phyloP scores from a whole-genome alignment of 2,888 invertebrate species.

The Meloe dianella region DNA sequence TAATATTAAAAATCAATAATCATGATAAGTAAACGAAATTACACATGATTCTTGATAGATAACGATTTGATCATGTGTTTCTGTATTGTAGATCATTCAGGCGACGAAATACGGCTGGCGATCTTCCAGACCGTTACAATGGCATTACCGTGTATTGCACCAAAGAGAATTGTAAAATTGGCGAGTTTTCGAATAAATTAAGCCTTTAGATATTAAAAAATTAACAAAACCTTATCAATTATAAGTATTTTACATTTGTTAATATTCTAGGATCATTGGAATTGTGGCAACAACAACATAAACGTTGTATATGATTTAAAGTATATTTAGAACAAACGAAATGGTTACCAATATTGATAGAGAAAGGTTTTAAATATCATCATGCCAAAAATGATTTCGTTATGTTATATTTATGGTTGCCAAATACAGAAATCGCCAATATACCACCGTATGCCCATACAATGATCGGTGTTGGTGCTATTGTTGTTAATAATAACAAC shows the following conservation, averaged over 20 bases:
- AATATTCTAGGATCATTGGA: conserved; percentile 68
- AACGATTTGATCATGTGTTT: background rate
- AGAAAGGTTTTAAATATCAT: conserved; percentile 86
- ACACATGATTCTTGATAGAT: no score
- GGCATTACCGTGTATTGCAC: conserved; percentile 75
- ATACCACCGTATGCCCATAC: conserved; percentile 84
- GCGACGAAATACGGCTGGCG: conserved; percentile 34
- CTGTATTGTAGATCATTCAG: background rate
- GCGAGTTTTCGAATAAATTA: conserved; percentile 63
- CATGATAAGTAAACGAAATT: conserved; percentile 17
- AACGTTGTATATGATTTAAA: conserved; percentile 82
- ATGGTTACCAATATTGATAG: conserved; percentile 76
- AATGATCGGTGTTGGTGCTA: conserved; percentile 81
- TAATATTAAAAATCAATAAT: conserved; percentile 45
- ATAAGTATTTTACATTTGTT: background rate
- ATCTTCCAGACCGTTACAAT: conserved; percentile 69
- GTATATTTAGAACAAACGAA: conserved; percentile 72
- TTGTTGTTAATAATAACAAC: conserved; percentile 80
- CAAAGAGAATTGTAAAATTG: conserved; percentile 62
- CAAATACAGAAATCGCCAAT: conserved; percentile 65
- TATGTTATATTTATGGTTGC: conserved; percentile 83
- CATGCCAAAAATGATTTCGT: conserved; percentile 82
- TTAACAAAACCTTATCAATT: background rate
- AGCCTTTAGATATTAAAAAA: no score
- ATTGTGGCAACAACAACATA: conserved; percentile 69